Evolutionary conservation across 2,113 vertebrate species (phyloP).

Genomic region (Platysteira castanea): DNA sequence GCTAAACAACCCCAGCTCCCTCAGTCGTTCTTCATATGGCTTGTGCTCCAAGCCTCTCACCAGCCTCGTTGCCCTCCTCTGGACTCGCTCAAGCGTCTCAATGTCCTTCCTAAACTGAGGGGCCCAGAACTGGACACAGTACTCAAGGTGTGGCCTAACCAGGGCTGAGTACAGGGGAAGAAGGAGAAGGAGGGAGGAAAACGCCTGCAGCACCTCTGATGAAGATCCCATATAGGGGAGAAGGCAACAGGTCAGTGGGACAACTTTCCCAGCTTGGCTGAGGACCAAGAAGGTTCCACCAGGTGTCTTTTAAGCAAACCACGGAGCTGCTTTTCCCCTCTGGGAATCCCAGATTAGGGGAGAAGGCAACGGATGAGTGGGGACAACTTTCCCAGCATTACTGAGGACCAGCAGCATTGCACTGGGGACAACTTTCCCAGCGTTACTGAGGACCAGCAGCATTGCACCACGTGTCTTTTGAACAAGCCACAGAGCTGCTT

Average conservation of each 20-base stretch:
- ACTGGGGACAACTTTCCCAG: not conserved
- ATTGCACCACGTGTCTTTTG: rapidly evolving
- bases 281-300: not conserved
- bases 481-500: not conserved
- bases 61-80: no score
- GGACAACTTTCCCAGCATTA: not conserved
- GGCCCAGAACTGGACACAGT: no score
- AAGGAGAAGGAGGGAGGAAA: not conserved
- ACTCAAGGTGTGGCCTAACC: no score
- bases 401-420: not conserved
- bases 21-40: no score
- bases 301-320: not conserved
- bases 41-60: no score
- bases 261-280: not conserved
- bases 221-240: not conserved
- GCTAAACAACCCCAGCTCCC: no score
- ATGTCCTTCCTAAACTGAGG: no score
- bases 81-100: no score
- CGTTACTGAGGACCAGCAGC: not conserved
- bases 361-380: not conserved
- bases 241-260: not conserved
- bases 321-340: not conserved
- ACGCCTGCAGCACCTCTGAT: rapidly evolving
- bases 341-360: not conserved
- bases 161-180: no score